Evolutionary conservation across 1,140 invertebrate species (phyloP).

Genomic region (Rhopalosiphum padi): DNA sequence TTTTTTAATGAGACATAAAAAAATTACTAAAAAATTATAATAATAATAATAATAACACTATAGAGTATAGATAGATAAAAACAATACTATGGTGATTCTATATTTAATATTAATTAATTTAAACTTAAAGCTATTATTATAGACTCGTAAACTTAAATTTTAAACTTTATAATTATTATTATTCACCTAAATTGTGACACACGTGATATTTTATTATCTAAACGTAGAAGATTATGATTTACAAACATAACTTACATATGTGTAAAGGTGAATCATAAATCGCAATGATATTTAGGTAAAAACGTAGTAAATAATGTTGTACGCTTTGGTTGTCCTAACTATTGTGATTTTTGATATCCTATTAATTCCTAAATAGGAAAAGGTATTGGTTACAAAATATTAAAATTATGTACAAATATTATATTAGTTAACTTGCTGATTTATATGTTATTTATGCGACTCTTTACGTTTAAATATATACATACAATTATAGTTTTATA

Average conservation of each 20-base stretch:
- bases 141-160: background rate
- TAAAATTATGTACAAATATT: background rate
- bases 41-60: no score
- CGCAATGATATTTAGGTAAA: background rate
- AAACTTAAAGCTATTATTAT: background rate
- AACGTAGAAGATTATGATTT: background rate
- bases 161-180: background rate
- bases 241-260: background rate
- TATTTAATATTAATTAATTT: background rate
- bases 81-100: no score
- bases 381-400: background rate
- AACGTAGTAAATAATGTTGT: background rate
- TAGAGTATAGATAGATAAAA: no score
- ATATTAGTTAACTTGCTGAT: background rate
- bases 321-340: background rate
- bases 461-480: background rate
- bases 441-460: background rate
- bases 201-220: background rate
- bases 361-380: background rate
- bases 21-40: background rate
- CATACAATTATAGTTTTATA: background rate
- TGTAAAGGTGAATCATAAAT: constrained; percentile 13
- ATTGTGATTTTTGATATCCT: background rate
- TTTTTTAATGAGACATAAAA: no score
- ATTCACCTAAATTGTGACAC: background rate